Evolutionary conservation across 2,888 invertebrate species (phyloP), one percentile per base, ranked within the genome.

Genomic region (Drosophila nr. perissopoda): DNA sequence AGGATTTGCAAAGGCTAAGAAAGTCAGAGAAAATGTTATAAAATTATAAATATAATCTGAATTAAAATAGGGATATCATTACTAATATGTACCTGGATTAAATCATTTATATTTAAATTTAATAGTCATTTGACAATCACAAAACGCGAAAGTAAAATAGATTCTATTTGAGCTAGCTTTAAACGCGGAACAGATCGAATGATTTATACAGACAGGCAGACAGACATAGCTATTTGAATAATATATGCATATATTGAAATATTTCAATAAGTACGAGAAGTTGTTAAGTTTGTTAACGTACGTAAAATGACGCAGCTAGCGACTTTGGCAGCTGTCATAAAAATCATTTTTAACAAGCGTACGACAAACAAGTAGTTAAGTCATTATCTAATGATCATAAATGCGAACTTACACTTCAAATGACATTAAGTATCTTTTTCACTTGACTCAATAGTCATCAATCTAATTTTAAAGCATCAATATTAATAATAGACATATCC

Each of bases 351-450:
- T n/a, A 21, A 38, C 27, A n/a, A 54, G 54, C 36, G 27, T 36
- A 36, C 18, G 8, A 4, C 4, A 38, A 56, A 56, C 13, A 38
- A 27, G 27, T 56, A 27, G n/a, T 56, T 56, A 38, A n/a, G 10
- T n/a, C n/a, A 38, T 56, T 27, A 27, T 56, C 27, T 27, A 56
- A 36, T 54, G 36, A 54, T 54, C 54, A 18, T 54, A 54, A 36
- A 27, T 56, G 27, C 18, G 38, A 13, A 56, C n/a, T 38, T 27
- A 27, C n/a, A n/a, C 4, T 27, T n/a, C 11, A n/a, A 56, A 25
- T 34, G 11, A 11, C 34, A 25, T 27, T 27, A 18, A 18, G 27
- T 36, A 36, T n/a, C 0, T 56, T 27, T 36, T 38, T 27, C 8
- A 11, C 33, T 29, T 52, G n/a, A 7, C 11, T 6, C 25, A 36